Base-by-base conservation (phyloP, 2,113 vertebrate genomes). In the Tretioscincus oriximinensis region DNA sequence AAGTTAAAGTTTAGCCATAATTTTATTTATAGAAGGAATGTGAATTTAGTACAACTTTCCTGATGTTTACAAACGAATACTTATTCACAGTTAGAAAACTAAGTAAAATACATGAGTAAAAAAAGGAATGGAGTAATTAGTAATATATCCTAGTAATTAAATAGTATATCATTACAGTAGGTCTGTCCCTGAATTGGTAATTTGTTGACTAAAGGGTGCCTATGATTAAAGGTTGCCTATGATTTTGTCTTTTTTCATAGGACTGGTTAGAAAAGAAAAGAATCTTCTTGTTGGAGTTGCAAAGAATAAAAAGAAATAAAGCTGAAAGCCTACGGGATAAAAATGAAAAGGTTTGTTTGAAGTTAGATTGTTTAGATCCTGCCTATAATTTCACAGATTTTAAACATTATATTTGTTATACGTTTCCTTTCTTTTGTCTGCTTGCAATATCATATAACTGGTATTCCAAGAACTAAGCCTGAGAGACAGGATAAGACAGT, bases 211-310 rank as follows among this genome's bases (percentile, higher is more conserved):
- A n/a, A n/a, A n/a, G n/a, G n/a, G n/a, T n/a, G n/a, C n/a, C n/a
- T 75, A 66, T 2, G 18, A 22, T 65, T 68, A 60, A 64, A 28
- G 9, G 21, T 29, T 61, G 31, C 31, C 35, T 83, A 10, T 67
- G 51, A 28, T 77, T 86, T n/a, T 88, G 91, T 47, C 93, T 78
- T 29, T 66, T 7, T 66, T 29, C 65, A 78, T 86, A 99, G 98
- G 96, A 97, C 72, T 99, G 98, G 98, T 89, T 98, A 68, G 93
- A 95, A 93, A 97, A 96, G 93, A 99, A 99, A 93, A 96, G 93
- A 76, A 84, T 90, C n/a, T 91, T 92, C 87, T 88, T 94, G 35
- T 90, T 92, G 86, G 93, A 96, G 87, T 92, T 88, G 24, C 89
- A 95, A 78, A 94, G 90, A 84, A 83, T 76, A 64, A 97, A 97